Evolutionary conservation across 2,113 vertebrate genomes (phyloP), one percentile per base, ranked within the genome.

Genomic region (Grallaria varia): DNA sequence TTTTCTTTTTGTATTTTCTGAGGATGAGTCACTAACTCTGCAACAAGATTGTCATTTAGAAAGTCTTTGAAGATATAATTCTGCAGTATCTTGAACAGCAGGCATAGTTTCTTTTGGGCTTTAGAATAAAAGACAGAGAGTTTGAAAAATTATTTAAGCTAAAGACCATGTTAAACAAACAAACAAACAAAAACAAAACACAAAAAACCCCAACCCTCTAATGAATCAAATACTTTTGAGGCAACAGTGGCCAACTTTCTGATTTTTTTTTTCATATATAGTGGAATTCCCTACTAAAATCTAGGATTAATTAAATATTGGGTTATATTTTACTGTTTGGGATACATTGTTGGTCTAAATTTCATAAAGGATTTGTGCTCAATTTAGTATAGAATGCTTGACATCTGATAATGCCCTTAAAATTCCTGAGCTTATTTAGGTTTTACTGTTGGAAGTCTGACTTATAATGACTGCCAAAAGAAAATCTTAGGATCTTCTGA

Each of bases 361-460:
- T 85, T 92, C 68, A 42, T 44, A 67, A 85, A 90, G 39, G 42
- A 59, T 81, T 95, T 94, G 35, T 77, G 79, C 47, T 88, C 82
- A 88, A 30, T 94, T 96, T 91, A 77, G 9, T 86, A 63, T 40
- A 86, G 56, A 81, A 86, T 67, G 15, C 15, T 16, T 92, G 75
- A 71, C 64, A 67, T 86, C 52, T 77, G 55, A 88, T 84, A 95
- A 96, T 90, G 35, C 42, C 76, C 40, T 90, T 93, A 84, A 84
- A 90, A 93, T 88, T 95, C 50, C 52, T 72, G 64, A 84, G 68
- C 68, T 96, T 95, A 94, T 74, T 93, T 80, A 86, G 79, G 71
- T 93, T 86, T 93, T 92, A 90, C n/a, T 88, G 63, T 44, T 93
- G 72, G 92, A 78, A 96, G 55, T 6, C 45, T 84, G 39, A 52